phyloP scores from a whole-genome alignment of 2,888 invertebrate genomes.

The Meghimatium bilineatum region DNA sequence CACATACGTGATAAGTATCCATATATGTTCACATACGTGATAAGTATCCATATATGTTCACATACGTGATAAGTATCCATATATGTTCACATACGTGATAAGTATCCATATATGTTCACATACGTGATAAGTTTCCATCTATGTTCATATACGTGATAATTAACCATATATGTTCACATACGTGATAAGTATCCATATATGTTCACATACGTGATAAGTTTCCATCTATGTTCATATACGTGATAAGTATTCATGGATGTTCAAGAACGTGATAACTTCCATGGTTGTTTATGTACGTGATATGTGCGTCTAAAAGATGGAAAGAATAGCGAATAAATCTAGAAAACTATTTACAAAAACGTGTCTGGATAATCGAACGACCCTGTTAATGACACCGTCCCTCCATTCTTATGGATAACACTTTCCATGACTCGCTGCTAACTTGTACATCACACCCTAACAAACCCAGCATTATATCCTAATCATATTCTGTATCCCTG shows the following conservation, averaged over 20 bases:
- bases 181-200: no score
- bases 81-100: no score
- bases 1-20: no score
- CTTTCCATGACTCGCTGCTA: constrained; percentile 25
- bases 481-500: constrained; percentile 29
- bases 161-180: background rate
- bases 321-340: background rate
- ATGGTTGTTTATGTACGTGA: background rate
- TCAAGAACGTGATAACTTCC: background rate
- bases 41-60: no score
- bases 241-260: background rate
- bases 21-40: no score
- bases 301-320: background rate
- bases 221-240: background rate
- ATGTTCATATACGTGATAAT: background rate
- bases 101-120: no score
- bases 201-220: no score
- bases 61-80: no score
- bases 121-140: background rate
- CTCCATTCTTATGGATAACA: background rate
- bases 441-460: constrained; percentile 12
- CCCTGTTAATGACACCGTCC: constrained; percentile 11
- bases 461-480: constrained; percentile 24
- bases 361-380: background rate
- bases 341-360: background rate